Conservation (phyloP, 2,888 invertebrate species). For the Acrobeloides nanus region DNA sequence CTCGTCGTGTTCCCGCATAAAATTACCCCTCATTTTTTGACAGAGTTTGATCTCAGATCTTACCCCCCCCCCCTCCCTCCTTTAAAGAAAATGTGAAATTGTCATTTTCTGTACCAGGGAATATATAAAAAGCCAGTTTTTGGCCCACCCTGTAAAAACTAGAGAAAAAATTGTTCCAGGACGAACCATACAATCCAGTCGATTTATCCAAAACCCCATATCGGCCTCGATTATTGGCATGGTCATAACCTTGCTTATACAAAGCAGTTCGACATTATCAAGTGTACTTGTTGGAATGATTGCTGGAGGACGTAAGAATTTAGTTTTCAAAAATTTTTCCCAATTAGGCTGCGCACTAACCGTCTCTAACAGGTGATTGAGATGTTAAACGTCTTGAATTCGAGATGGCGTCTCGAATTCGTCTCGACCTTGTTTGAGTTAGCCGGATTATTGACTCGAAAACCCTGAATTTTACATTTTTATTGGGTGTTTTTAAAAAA, state of each 20-base stretch:
- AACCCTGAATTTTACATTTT: too few species aligned
- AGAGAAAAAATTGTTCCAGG: constrained; percentile 33
- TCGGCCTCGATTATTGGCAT: constrained; percentile 47
- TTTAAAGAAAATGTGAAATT: not conserved
- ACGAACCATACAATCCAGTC: constrained; percentile 37
- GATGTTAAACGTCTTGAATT: too few species aligned
- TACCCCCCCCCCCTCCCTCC: too few species aligned
- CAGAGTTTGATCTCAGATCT: too few species aligned
- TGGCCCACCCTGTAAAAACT: not conserved
- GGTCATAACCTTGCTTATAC: constrained; percentile 40
- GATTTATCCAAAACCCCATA: constrained; percentile 41
- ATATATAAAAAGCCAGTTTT: not conserved
- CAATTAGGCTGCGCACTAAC: too few species aligned
- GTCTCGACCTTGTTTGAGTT: too few species aligned
- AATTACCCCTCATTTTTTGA: too few species aligned
- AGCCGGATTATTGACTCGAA: too few species aligned
- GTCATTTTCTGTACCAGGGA: too few species aligned
- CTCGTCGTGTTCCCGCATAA: not conserved
- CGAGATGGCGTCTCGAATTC: too few species aligned
- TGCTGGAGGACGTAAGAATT: constrained; percentile 58
- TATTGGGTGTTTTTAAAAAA: too few species aligned
- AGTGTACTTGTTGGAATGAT: constrained; percentile 54
- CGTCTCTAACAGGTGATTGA: too few species aligned
- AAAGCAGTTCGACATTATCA: constrained; percentile 38
- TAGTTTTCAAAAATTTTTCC: not conserved